Percentiles rank a stretch among this genome's conserved stretches.
These are phyloP conservation scores for Diogma glabrata DNA, from an alignment of 2,888 invertebrate genomes.

Conservation along the genomic window DNA sequence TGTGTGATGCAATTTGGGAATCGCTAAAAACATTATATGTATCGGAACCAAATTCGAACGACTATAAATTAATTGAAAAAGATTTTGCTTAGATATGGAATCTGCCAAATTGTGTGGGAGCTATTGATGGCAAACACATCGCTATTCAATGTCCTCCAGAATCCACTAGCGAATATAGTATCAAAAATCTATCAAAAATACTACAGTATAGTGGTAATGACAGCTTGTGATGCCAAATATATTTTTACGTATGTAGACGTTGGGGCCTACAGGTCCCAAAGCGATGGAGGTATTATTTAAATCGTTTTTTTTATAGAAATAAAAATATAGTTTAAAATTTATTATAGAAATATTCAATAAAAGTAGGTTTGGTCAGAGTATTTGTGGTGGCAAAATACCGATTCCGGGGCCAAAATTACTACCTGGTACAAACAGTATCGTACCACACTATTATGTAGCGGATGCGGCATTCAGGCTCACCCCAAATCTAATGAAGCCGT, in stretches of 20 bases:
- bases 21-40: conserved; percentile 12
- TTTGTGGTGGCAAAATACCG: not conserved
- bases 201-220: not conserved
- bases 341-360: not conserved
- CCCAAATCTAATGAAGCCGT: not conserved
- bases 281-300: no score
- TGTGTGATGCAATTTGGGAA: conserved; percentile 16
- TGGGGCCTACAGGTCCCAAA: no score
- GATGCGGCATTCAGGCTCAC: not conserved
- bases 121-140: conserved; percentile 25
- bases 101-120: conserved; percentile 22
- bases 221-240: no score
- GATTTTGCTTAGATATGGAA: conserved; percentile 17
- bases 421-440: not conserved
- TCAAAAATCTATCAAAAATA: not conserved
- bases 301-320: no score
- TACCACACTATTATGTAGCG: not conserved
- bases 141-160: conserved; percentile 22
- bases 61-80: conserved; percentile 8
- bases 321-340: no score
- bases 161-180: no score
- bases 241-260: no score
- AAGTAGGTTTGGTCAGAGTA: not conserved
- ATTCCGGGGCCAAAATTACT: not conserved
- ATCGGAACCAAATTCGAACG: conserved; percentile 2